Evolutionary conservation across 53 echinoderm and acorn worm species (phyloP).

Genomic region (Henricia sp.): DNA sequence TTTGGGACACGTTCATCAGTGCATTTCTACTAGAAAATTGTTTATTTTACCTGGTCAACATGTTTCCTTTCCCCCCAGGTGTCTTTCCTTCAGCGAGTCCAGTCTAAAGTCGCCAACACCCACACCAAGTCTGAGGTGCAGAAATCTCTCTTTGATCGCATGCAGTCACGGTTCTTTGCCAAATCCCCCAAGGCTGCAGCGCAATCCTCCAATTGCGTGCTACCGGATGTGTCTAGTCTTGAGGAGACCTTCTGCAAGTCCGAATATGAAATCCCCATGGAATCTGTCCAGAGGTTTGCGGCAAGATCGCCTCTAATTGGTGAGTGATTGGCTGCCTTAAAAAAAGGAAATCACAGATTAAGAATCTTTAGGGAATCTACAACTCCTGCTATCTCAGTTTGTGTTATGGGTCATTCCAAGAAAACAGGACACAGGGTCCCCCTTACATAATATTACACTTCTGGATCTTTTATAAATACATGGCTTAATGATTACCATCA

Average conservation of each 20-base stretch:
- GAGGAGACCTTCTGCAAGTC: constrained; percentile 51
- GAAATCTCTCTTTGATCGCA: constrained; percentile 57
- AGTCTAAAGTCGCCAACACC: constrained; percentile 30
- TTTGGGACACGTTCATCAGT: no score
- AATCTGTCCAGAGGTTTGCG: constrained; percentile 59
- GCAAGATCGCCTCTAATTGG: constrained; percentile 61
- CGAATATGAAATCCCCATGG: constrained; percentile 69
- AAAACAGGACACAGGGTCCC: no score
- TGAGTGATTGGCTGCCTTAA: not conserved
- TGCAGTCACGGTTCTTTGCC: constrained; percentile 61
- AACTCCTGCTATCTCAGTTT: no score
- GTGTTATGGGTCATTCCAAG: no score
- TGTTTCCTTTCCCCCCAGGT: constrained; percentile 4
- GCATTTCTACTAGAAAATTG: no score
- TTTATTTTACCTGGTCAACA: no score
- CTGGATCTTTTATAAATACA: no score
- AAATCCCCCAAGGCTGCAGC: constrained; percentile 24
- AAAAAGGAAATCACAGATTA: not conserved
- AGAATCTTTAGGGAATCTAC: no score
- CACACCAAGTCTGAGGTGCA: constrained; percentile 48
- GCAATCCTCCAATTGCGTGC: constrained; percentile 37
- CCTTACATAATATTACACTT: no score
- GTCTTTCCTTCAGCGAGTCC: constrained; percentile 52
- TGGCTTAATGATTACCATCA: no score
- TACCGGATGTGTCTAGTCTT: constrained; percentile 62